These are phyloP conservation scores for Argyrosomus japonicus DNA, from an alignment of 2,113 vertebrate species.

Conservation along the genomic window DNA sequence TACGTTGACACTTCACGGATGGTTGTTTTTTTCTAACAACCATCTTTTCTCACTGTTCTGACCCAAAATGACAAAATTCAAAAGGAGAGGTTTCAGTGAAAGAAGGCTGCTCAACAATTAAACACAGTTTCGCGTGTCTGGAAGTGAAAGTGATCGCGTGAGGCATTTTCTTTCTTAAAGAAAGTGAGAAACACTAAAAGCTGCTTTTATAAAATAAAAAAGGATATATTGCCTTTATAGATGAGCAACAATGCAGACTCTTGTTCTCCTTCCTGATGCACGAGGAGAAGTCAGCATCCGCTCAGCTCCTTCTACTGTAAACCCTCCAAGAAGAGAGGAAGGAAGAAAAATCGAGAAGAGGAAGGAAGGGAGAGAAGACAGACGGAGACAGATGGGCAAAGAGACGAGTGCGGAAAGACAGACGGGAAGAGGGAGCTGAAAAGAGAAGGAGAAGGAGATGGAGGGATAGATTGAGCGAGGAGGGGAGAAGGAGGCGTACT, in stretches of 20 bases:
- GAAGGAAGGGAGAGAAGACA: slow-evolving; percentile 70
- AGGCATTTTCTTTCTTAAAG: neutral
- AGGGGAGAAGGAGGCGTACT: slow-evolving; percentile 70
- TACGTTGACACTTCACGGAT: neutral
- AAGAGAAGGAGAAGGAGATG: slow-evolving; percentile 67
- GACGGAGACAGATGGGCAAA: slow-evolving; percentile 74
- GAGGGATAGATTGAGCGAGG: slow-evolving; percentile 60
- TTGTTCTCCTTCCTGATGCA: slow-evolving; percentile 37
- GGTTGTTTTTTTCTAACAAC: neutral
- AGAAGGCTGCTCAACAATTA: slow-evolving; percentile 3
- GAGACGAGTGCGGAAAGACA: slow-evolving; percentile 77
- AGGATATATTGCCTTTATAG: slow-evolving; percentile 16
- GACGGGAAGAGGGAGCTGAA: slow-evolving; percentile 69
- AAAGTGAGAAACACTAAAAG: slow-evolving; percentile 18
- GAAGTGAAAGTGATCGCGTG: slow-evolving; percentile 2
- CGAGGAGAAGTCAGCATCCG: slow-evolving; percentile 61
- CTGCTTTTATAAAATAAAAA: slow-evolving; percentile 1
- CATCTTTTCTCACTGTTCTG: slow-evolving; percentile 5
- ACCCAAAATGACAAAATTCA: slow-evolving; percentile 13
- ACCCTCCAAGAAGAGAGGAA: slow-evolving; percentile 64
- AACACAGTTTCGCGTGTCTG: neutral
- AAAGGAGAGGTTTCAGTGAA: slow-evolving; percentile 5
- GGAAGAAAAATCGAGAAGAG: slow-evolving; percentile 68
- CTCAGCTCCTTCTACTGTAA: slow-evolving; percentile 70
- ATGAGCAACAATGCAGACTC: slow-evolving; percentile 27